phyloP scores from a whole-genome alignment of 2,797 vertebrate species.

The Syngnathus rostellatus region DNA sequence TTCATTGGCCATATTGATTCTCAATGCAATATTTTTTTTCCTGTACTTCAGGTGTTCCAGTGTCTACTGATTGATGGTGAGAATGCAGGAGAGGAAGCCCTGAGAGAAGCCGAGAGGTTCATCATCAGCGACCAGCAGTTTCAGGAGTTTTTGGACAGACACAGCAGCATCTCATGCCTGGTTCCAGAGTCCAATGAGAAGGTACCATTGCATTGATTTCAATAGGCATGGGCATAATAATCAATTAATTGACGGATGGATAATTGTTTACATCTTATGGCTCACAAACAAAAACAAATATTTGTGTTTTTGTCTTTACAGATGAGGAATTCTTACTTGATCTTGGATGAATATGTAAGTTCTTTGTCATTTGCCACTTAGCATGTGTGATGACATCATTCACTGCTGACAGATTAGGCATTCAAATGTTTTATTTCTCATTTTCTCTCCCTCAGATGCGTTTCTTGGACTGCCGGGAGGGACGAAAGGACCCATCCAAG shows the following conservation, averaged over 20 bases:
- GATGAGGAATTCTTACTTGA: conserved; percentile 96
- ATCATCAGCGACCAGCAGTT: conserved; percentile 79
- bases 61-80: conserved; percentile 89
- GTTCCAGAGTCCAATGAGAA: conserved; percentile 92
- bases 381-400: background rate
- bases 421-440: background rate
- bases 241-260: background rate
- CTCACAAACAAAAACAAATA: background rate
- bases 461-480: conserved; percentile 84
- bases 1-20: background rate
- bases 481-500: conserved; percentile 87
- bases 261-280: background rate
- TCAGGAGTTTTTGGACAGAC: conserved; percentile 76
- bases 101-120: conserved; percentile 83
- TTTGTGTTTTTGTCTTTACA: conserved; percentile 46
- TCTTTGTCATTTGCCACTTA: background rate
- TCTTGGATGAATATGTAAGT: conserved; percentile 97
- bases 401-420: background rate
- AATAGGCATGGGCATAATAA: background rate
- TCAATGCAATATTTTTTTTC: background rate
- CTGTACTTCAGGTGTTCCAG: conserved; percentile 80
- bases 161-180: conserved; percentile 74
- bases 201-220: conserved; percentile 54
- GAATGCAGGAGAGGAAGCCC: conserved; percentile 77
- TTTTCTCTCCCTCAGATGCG: conserved; percentile 75